Conservation (phyloP, 1,140 invertebrate genomes). For the Drosophila sechellia region DNA sequence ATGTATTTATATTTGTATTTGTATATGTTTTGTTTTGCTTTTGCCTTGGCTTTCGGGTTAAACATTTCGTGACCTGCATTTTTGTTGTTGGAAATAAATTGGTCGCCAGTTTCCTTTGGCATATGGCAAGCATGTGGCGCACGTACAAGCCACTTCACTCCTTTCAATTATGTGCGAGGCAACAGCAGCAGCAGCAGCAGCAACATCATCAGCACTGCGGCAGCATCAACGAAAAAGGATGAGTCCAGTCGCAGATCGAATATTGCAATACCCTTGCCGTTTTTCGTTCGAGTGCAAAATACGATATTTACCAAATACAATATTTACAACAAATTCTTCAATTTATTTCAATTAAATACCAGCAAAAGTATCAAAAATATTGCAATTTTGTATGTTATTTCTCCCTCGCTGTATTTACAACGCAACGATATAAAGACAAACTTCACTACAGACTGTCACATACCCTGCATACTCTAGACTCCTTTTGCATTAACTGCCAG, state of each 20-base stretch:
- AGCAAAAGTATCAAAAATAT: too few relatives aligned
- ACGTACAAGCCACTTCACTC: constrained; percentile 80
- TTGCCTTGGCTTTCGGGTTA: constrained; percentile 59
- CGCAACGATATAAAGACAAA: too few relatives aligned
- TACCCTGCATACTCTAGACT: constrained; percentile 9
- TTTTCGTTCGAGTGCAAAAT: not conserved
- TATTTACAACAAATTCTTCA: not conserved
- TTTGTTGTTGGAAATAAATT: constrained; percentile 78
- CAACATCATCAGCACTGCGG: constrained; percentile 4
- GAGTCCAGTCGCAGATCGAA: not conserved
- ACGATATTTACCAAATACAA: too few relatives aligned
- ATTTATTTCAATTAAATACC: too few relatives aligned
- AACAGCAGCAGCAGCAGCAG: constrained; percentile 30
- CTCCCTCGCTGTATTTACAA: too few relatives aligned
- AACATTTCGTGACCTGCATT: constrained; percentile 81
- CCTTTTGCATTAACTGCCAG: constrained; percentile 24
- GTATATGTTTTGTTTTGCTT: constrained; percentile 45
- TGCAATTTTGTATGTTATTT: too few relatives aligned
- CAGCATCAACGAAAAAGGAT: constrained; percentile 8
- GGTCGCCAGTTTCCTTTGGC: constrained; percentile 54
- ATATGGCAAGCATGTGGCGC: constrained; percentile 80
- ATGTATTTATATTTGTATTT: constrained; percentile 22
- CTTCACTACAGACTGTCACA: not conserved
- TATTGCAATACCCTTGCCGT: constrained; percentile 12
- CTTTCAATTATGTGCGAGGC: constrained; percentile 77